A percentile compares a stretch with the other conserved stretches of the same genome.
phyloP scores from a whole-genome alignment of 2,888 invertebrate genomes.

The Platynereis dumerilii region DNA sequence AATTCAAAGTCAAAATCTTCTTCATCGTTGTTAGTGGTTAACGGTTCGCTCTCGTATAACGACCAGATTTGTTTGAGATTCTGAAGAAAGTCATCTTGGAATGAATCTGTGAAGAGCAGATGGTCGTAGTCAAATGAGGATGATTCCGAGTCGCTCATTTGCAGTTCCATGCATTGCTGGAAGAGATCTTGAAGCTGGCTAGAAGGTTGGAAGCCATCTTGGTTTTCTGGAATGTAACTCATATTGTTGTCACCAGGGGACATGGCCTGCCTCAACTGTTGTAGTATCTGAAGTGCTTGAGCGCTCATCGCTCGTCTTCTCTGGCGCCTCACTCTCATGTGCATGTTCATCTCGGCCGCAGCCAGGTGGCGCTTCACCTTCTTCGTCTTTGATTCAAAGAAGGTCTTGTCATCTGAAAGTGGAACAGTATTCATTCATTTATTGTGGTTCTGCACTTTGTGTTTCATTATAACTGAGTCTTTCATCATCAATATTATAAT shows the following conservation, averaged over 20 bases:
- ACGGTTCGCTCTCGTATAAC: not conserved
- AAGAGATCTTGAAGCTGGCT: not conserved
- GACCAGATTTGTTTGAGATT: not conserved
- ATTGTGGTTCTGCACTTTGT: not conserved
- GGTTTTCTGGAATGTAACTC: not conserved
- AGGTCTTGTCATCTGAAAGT: not conserved
- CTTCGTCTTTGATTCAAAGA: constrained; percentile 8
- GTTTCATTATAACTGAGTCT: not conserved
- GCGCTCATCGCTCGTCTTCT: not conserved
- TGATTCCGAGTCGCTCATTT: not conserved
- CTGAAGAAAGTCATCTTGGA: not conserved
- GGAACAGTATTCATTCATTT: not conserved
- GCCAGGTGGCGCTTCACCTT: not conserved
- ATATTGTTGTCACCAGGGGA: not conserved
- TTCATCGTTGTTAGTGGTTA: not conserved
- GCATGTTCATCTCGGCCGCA: constrained; percentile 1
- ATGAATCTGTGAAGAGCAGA: not conserved
- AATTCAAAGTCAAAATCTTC: constrained; percentile 1
- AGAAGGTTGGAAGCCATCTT: constrained; percentile 2
- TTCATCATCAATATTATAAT: no score
- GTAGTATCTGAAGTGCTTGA: not conserved
- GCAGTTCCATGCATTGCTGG: not conserved
- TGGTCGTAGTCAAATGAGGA: not conserved
- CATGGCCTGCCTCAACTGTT: not conserved
- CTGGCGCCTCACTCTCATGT: not conserved